phyloP scores from a whole-genome alignment of 92 coral and sea anemone species.

The Palythoa heliodiscus region DNA sequence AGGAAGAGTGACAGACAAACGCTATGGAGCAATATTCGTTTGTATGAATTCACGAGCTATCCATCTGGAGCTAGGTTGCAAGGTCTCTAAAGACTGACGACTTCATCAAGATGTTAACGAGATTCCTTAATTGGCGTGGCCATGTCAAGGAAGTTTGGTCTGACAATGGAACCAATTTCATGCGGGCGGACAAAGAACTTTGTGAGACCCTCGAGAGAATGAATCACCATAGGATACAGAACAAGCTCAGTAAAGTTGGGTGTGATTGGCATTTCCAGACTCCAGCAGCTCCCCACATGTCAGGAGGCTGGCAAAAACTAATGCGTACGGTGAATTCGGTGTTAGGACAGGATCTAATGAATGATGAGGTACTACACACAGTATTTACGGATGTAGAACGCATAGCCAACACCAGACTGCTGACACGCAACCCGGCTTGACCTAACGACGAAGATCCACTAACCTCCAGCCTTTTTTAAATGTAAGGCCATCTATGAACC shows the following conservation, averaged over 20 bases:
- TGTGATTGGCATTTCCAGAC: slow-evolving; percentile 44
- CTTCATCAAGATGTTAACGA: slow-evolving; percentile 10
- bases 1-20: too few species aligned
- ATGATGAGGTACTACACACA: slow-evolving; percentile 37
- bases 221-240: not conserved
- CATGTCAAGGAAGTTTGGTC: slow-evolving; percentile 52
- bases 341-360: slow-evolving; percentile 38
- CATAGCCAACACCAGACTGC: slow-evolving; percentile 39
- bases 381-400: slow-evolving; percentile 38
- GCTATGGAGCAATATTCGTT: too few species aligned
- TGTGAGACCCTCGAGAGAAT: not conserved
- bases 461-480: slow-evolving; percentile 50
- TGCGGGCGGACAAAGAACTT: slow-evolving; percentile 35
- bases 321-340: slow-evolving; percentile 33
- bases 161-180: slow-evolving; percentile 48
- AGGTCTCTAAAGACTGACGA: slow-evolving; percentile 29
- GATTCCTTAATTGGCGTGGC: slow-evolving; percentile 41
- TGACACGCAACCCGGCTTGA: slow-evolving; percentile 51
- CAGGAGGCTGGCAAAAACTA: slow-evolving; percentile 48
- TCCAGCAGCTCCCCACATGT: slow-evolving; percentile 54
- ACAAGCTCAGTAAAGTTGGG: slow-evolving; percentile 19
- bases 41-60: slow-evolving; percentile 27
- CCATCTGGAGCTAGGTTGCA: slow-evolving; percentile 42
- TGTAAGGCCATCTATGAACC: slow-evolving; percentile 37
- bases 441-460: slow-evolving; percentile 43